These are phyloP conservation scores for Rhabdomys pumilio DNA, from an alignment of 2,797 vertebrate genomes.

Conservation along the genomic window DNA sequence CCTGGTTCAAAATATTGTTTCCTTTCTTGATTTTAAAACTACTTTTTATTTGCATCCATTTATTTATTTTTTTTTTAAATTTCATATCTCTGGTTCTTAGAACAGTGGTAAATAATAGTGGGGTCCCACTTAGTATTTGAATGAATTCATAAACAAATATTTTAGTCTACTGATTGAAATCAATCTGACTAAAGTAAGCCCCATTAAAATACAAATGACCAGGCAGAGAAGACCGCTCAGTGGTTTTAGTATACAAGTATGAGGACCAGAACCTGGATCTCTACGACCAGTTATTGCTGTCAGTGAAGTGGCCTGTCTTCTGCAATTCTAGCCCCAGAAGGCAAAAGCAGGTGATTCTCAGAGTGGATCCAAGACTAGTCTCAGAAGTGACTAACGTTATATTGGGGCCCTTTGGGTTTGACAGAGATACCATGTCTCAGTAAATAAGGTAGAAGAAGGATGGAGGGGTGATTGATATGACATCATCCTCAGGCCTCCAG, in stretches of 20 bases:
- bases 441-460: neutral
- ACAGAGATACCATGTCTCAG: neutral
- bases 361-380: neutral
- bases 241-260: neutral
- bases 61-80: neutral
- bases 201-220: slow-evolving; percentile 31
- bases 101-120: neutral
- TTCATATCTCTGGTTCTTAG: neutral
- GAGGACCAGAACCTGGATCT: neutral
- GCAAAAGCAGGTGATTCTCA: neutral
- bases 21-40: neutral
- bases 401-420: neutral
- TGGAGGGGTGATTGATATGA: neutral
- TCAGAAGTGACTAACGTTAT: neutral
- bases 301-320: neutral
- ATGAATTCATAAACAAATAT: neutral
- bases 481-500: neutral
- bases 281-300: neutral
- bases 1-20: neutral
- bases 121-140: neutral
- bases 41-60: neutral
- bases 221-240: neutral
- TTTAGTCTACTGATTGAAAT: slow-evolving; percentile 38
- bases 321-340: neutral
- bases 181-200: neutral